Evolutionary conservation across 2,113 vertebrate genomes (phyloP), one percentile per base, ranked within the genome.

Genomic region (Galeopterus variegatus): DNA sequence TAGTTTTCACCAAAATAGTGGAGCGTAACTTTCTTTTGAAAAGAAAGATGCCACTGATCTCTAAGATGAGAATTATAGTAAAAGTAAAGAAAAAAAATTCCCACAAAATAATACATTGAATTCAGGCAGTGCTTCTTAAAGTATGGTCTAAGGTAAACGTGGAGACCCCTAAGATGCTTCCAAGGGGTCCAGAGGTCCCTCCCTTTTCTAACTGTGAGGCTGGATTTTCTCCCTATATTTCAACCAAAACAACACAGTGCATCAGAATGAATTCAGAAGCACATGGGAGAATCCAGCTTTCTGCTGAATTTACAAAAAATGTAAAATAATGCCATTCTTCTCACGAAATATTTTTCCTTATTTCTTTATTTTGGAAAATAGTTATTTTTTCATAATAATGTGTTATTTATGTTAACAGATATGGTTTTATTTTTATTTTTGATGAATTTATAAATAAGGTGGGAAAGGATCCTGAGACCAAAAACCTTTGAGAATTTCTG

Each of bases 1-100:
- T 93, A 50, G 88, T 95, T 86, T 86, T 93, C 24, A 86, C 21
- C 12, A 93, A 80, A 95, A 72, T 95, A 60, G n/a, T 48, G 90
- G 4, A 56, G 5, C 5, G 36, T 54, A 77, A 62, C 36, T 94
- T 95, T 52, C 41, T 90, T 8, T 23, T 50, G 50, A 75, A 86
- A 33, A 87, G 33, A 81, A 17, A 50, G 1, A 69, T 69, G 17
- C 12, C 64, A 69, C 33, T 77, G 9, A 75, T 95, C 3, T 90
- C 41, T 3, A 94, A 62, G 18, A 79, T 73, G n/a, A 93, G 28
- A 88, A 91, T 67, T 73, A 41, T 19, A 79, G 21, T 89, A 79
- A 67, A 90, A 86, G 50, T 48, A 54, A 70, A 85, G 65, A 62
- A 81, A 85, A 81, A 88, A 33, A 12, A 48, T 11, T 48, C 6